Evolutionary conservation across 2,888 invertebrate genomes (phyloP).

Genomic region (Callimorpha dominula): DNA sequence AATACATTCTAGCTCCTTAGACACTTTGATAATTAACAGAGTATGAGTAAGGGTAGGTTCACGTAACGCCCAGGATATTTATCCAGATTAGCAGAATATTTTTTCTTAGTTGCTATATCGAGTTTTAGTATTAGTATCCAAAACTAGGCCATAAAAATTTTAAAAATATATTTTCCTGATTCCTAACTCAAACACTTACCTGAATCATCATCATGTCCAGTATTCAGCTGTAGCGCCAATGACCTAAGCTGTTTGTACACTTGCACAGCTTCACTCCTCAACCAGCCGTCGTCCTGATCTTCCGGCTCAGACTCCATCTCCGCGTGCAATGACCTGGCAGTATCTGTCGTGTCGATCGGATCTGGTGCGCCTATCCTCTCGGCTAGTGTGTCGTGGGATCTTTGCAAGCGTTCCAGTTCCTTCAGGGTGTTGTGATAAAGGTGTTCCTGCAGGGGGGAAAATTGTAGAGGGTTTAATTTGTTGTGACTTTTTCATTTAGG

Average conservation of each 20-base stretch:
- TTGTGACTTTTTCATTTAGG: neutral
- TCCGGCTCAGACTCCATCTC: constrained; percentile 95
- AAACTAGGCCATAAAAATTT: neutral
- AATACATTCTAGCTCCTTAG: neutral
- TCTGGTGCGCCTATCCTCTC: constrained; percentile 89
- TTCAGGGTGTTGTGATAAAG: constrained; percentile 85
- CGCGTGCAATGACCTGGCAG: constrained; percentile 92
- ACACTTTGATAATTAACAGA: too few species aligned
- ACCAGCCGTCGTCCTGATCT: constrained; percentile 86
- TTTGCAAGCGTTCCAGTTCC: constrained; percentile 90
- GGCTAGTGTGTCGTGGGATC: constrained; percentile 90
- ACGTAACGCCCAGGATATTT: too few species aligned
- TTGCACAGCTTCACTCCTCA: constrained; percentile 89
- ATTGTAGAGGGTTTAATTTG: neutral
- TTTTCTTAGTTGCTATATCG: neutral
- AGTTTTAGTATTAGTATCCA: neutral
- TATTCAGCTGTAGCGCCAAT: constrained; percentile 91
- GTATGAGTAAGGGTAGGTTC: too few species aligned
- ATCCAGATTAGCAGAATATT: neutral
- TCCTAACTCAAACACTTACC: constrained; percentile 68
- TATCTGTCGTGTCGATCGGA: constrained; percentile 72
- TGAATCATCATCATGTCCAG: constrained; percentile 91
- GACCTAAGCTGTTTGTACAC: constrained; percentile 91
- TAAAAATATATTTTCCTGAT: neutral
- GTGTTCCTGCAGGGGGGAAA: constrained; percentile 74